Evolutionary conservation across 2,888 invertebrate genomes (phyloP).

Genomic region (Diarsia mendica): DNA sequence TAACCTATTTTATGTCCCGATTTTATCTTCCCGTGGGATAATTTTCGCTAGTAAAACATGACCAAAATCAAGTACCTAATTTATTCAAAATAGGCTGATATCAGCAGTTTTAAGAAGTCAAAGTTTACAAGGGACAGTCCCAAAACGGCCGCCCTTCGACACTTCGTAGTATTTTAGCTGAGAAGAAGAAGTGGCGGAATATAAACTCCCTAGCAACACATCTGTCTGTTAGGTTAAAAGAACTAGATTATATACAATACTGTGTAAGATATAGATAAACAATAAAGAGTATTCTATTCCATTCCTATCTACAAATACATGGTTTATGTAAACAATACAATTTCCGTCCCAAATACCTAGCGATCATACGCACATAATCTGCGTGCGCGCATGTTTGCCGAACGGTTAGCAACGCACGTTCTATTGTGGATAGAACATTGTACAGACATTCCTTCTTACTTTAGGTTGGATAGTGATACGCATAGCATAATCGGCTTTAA

Average conservation of each 20-base stretch:
- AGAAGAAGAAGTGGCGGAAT: no score
- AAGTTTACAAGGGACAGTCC: no score
- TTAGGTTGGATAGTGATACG: background rate
- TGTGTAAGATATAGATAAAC: no score
- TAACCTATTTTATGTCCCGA: no score
- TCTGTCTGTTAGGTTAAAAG: no score
- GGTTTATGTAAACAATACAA: conserved; percentile 40
- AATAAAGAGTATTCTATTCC: background rate
- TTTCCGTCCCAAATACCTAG: conserved; percentile 50
- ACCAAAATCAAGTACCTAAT: background rate
- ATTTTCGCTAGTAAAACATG: background rate
- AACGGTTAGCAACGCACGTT: conserved; percentile 42
- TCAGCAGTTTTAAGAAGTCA: no score
- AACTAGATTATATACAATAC: no score
- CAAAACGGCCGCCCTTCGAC: no score
- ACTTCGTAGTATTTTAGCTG: no score
- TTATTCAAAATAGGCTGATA: no score
- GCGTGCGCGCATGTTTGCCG: conserved; percentile 50
- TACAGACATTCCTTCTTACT: conserved; percentile 10
- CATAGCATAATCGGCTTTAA: background rate
- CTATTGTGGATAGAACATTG: conserved; percentile 1
- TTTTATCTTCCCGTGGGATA: no score
- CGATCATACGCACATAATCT: conserved; percentile 43
- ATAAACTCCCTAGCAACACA: no score
- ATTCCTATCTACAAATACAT: background rate